These are phyloP conservation scores for Apomyelois bistriatella DNA, from an alignment of 2,888 invertebrate genomes.

Conservation along the genomic window DNA sequence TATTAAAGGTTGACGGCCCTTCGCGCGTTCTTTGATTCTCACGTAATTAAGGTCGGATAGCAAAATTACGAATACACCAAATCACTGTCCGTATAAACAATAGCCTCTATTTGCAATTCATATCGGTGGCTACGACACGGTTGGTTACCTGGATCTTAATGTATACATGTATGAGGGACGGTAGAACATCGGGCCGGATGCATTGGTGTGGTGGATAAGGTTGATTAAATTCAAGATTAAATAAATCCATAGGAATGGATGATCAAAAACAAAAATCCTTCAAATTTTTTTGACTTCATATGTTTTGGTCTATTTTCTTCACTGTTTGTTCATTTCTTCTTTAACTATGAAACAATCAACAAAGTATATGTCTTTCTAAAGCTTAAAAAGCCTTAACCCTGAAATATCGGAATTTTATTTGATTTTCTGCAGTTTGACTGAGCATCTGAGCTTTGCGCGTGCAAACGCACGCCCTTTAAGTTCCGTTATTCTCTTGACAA, in stretches of 20 bases:
- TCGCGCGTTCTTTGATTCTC: slow-evolving; percentile 10
- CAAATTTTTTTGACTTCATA: too few relatives aligned
- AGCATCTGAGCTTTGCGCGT: background rate
- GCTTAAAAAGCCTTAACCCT: too few relatives aligned
- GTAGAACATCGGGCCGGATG: background rate
- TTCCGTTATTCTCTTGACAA: slow-evolving; percentile 3
- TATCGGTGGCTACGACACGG: slow-evolving; percentile 18
- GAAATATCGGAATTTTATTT: too few relatives aligned
- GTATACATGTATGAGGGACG: slow-evolving; percentile 7
- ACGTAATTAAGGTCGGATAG: slow-evolving; percentile 18
- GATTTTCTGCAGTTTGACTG: background rate
- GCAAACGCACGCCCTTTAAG: background rate
- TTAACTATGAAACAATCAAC: too few relatives aligned
- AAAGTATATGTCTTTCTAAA: too few relatives aligned
- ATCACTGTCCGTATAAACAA: slow-evolving; percentile 25
- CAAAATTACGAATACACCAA: slow-evolving; percentile 24
- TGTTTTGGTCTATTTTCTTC: too few relatives aligned
- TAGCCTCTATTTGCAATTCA: slow-evolving; percentile 27
- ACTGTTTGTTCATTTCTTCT: too few relatives aligned
- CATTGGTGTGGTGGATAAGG: slow-evolving; percentile 2
- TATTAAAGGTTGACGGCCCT: slow-evolving; percentile 8
- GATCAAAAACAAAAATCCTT: too few relatives aligned
- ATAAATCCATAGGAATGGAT: background rate
- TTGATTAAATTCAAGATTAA: background rate
- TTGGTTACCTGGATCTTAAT: slow-evolving; percentile 20